Percentiles rank a stretch among this genome's conserved stretches.
phyloP scores from a whole-genome alignment of 2,113 vertebrate genomes.

The Paratilapia polleni region DNA sequence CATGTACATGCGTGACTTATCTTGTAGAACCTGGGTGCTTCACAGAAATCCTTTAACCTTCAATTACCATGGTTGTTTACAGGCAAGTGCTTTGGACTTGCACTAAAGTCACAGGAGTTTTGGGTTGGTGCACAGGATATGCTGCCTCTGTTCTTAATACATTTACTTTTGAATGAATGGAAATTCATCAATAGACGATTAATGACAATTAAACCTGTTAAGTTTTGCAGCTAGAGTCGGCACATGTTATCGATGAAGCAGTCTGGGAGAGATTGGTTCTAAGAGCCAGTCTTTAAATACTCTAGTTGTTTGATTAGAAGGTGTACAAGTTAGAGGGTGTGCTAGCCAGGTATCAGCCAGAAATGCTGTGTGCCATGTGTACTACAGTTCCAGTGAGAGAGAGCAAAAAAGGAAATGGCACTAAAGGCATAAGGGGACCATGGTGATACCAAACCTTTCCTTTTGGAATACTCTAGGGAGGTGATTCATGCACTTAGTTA shows the following conservation, averaged over 20 bases:
- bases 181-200: not conserved
- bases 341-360: not conserved
- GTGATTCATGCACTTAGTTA: not conserved
- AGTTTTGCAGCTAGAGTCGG: not conserved
- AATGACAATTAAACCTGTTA: not conserved
- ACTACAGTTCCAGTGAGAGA: not conserved
- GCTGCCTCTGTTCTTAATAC: not conserved
- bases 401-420: not conserved
- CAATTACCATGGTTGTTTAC: constrained; percentile 12
- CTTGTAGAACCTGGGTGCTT: constrained; percentile 22
- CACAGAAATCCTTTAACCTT: constrained; percentile 29
- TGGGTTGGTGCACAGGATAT: not conserved
- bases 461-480: not conserved
- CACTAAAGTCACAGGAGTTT: not conserved
- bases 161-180: not conserved
- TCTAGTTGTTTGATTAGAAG: not conserved
- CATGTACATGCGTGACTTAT: not conserved
- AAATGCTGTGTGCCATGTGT: not conserved
- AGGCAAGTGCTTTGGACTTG: constrained; percentile 33
- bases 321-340: not conserved
- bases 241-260: not conserved
- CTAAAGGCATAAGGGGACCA: not conserved
- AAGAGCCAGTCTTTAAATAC: not conserved
- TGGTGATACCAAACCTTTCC: not conserved
- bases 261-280: not conserved